Conservation (phyloP, 2,888 invertebrate genomes). For the Dyspetes luteomarginatus region DNA sequence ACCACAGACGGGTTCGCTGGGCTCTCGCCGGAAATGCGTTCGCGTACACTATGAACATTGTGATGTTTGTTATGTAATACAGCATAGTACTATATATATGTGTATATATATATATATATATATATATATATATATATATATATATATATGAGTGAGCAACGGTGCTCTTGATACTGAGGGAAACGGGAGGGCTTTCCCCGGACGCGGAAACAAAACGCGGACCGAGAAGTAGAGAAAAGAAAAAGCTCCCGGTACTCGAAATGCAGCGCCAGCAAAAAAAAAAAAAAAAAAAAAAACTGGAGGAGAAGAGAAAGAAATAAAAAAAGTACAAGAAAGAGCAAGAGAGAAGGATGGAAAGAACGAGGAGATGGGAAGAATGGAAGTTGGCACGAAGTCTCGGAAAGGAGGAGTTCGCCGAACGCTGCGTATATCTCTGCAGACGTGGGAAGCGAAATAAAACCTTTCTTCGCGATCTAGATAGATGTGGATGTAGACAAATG, state of each 20-base stretch:
- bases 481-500: conserved; percentile 36
- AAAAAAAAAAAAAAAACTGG: neutral
- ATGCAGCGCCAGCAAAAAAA: conserved; percentile 43
- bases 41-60: conserved; percentile 29
- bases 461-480: conserved; percentile 47
- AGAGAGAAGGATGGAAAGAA: conserved; percentile 1
- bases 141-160: conserved; percentile 26
- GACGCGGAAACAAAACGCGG: conserved; percentile 62
- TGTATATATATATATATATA: conserved; percentile 3
- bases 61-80: conserved; percentile 28
- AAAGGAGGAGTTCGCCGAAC: conserved; percentile 41
- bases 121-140: neutral
- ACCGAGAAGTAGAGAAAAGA: conserved; percentile 9
- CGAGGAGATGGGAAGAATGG: conserved; percentile 35
- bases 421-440: conserved; percentile 47
- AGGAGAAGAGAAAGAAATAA: neutral
- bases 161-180: conserved; percentile 22
- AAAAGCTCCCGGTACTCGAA: conserved; percentile 47
- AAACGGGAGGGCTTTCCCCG: conserved; percentile 65
- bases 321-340: neutral
- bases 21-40: conserved; percentile 28
- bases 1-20: neutral
- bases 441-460: conserved; percentile 64
- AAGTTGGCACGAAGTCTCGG: conserved; percentile 59
- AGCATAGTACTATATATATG: neutral